These are phyloP conservation scores for Motacilla tschutschensis DNA, from an alignment of 2,113 vertebrate species.

Conservation along the genomic window DNA sequence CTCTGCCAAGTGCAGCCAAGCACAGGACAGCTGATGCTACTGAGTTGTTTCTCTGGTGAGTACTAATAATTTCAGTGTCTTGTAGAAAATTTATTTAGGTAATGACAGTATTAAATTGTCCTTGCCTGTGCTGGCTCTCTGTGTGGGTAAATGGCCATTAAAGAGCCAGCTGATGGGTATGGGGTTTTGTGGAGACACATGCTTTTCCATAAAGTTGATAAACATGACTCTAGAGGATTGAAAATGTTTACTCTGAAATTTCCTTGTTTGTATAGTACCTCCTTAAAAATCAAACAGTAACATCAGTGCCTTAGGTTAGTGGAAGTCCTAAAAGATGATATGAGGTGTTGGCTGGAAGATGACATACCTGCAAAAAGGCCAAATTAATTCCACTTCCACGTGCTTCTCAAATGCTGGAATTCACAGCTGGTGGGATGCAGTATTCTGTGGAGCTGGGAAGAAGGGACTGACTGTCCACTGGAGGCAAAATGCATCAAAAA, in stretches of 20 bases:
- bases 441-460: background rate
- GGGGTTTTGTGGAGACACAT: background rate
- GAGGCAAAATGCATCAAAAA: background rate
- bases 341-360: background rate
- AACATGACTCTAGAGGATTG: background rate
- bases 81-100: background rate
- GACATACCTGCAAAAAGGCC: background rate
- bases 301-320: background rate
- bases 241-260: background rate
- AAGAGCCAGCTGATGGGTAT: background rate
- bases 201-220: background rate
- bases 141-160: background rate
- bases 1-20: background rate
- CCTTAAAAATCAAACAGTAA: background rate
- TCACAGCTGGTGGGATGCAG: accelerated
- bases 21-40: background rate
- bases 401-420: background rate
- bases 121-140: background rate
- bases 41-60: background rate
- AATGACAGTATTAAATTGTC: background rate
- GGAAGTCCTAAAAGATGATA: background rate
- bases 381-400: background rate
- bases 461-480: background rate
- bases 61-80: background rate
- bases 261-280: background rate